A percentile compares a stretch with the other conserved stretches of the same genome.
Conservation (phyloP, 2,113 vertebrate genomes). For the Mionectes macconnelli region DNA sequence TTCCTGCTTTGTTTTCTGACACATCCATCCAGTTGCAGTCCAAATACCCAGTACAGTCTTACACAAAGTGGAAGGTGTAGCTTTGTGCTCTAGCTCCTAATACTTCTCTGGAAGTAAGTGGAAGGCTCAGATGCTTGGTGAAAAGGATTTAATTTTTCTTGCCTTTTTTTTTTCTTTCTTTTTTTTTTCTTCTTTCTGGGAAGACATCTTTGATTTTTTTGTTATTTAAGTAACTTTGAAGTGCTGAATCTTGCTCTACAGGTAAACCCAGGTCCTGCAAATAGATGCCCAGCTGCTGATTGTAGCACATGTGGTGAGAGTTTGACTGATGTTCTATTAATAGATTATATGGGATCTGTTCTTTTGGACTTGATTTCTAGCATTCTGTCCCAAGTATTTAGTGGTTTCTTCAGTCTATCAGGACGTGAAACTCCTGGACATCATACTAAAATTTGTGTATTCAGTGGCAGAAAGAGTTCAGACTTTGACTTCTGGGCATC, state of each 20-base stretch:
- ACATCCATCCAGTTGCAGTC: background rate
- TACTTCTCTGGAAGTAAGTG: background rate
- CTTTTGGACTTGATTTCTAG: background rate
- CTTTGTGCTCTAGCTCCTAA: background rate
- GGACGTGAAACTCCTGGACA: background rate
- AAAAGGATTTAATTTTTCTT: background rate
- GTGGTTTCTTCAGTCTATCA: background rate
- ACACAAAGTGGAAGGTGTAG: background rate
- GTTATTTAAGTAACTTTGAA: background rate
- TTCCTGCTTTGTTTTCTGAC: background rate
- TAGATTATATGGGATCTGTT: background rate
- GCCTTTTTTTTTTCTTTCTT: too few species aligned
- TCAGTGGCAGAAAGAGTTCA: background rate
- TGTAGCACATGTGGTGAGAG: background rate
- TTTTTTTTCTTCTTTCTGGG: too few species aligned
- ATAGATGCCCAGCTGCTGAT: background rate
- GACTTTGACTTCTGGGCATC: background rate
- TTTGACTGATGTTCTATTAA: background rate
- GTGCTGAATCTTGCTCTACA: background rate
- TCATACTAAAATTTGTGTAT: background rate
- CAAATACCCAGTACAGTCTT: background rate
- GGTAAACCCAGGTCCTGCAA: background rate
- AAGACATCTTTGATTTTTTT: background rate
- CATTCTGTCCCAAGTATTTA: background rate
- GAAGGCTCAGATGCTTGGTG: background rate